phyloP scores from a whole-genome alignment of 2,797 vertebrate species.

The Pangasius mekongensis region DNA sequence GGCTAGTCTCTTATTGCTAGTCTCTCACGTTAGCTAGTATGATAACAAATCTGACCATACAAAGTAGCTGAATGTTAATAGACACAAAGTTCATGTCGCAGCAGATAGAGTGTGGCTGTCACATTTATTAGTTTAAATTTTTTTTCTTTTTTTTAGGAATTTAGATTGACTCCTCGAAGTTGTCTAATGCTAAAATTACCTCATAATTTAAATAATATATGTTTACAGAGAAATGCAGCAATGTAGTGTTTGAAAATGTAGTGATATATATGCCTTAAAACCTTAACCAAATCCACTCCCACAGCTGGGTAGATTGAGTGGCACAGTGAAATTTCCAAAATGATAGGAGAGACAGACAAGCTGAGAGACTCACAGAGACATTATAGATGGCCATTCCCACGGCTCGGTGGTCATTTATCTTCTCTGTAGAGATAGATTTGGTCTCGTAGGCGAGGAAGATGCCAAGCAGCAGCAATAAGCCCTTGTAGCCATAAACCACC shows the following conservation, averaged over 20 bases:
- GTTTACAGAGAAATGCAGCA: background rate
- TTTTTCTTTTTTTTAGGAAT: background rate
- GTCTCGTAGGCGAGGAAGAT: slow-evolving; percentile 96
- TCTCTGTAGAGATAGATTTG: slow-evolving; percentile 94
- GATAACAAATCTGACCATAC: background rate
- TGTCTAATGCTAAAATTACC: background rate
- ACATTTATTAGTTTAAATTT: background rate
- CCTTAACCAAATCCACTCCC: background rate
- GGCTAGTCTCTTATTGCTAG: background rate
- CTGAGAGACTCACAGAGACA: slow-evolving; percentile 83
- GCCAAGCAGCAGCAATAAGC: slow-evolving; percentile 87
- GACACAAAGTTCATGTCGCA: background rate
- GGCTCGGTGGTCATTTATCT: slow-evolving; percentile 94
- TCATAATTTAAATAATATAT: background rate
- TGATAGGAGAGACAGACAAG: background rate
- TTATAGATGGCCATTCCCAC: slow-evolving; percentile 98
- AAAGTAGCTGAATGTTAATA: background rate
- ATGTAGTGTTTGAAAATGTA: background rate
- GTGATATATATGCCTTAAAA: background rate
- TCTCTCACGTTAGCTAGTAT: background rate
- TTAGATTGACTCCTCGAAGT: background rate
- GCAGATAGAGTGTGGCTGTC: no score
- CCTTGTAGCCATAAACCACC: slow-evolving; percentile 94
- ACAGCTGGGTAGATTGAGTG: background rate
- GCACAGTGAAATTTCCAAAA: background rate